Evolutionary conservation across 2,797 vertebrate species (phyloP).

Genomic region (Pipistrellus kuhlii): DNA sequence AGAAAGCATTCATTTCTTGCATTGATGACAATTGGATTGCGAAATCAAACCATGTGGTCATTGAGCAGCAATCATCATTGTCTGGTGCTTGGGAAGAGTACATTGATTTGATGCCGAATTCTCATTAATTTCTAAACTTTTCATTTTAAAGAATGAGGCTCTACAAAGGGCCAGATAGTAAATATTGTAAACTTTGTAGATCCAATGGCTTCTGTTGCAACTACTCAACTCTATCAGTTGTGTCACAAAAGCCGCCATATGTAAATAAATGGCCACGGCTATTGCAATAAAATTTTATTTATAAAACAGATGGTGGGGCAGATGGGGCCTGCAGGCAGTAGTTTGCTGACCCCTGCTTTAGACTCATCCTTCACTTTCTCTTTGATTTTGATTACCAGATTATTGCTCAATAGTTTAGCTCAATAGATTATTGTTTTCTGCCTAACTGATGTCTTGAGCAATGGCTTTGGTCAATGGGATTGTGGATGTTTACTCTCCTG

Average conservation of each 20-base stretch:
- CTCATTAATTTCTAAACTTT: background rate
- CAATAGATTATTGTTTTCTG: background rate
- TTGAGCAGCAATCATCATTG: background rate
- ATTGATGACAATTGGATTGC: background rate
- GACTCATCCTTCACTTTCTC: background rate
- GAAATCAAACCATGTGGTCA: background rate
- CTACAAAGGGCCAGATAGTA: background rate
- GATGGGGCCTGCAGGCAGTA: background rate
- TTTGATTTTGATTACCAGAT: background rate
- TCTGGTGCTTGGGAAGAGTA: background rate
- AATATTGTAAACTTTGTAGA: background rate
- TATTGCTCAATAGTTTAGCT: background rate
- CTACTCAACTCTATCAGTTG: background rate
- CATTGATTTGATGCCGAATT: background rate
- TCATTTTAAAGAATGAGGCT: background rate
- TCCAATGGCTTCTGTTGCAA: background rate
- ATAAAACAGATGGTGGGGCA: background rate
- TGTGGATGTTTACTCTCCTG: background rate
- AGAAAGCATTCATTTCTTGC: background rate
- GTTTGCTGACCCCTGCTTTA: background rate
- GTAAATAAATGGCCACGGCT: background rate
- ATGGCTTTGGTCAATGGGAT: background rate
- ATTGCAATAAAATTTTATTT: constrained; percentile 18
- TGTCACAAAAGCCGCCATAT: background rate
- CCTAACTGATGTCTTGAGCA: background rate